These are phyloP conservation scores for Lysandra bellargus DNA, from an alignment of 2,888 invertebrate species.

Conservation along the genomic window DNA sequence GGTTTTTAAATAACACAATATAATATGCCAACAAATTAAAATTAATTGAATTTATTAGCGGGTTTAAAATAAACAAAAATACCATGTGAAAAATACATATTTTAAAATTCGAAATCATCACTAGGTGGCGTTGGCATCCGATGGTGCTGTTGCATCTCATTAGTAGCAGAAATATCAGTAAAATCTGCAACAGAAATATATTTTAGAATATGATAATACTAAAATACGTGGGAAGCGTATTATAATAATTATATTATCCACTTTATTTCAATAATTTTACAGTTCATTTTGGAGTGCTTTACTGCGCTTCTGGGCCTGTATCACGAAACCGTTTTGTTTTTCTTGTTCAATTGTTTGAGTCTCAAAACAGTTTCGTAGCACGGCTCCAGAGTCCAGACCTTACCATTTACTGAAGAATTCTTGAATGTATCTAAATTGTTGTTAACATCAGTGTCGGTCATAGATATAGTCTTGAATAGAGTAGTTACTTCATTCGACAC, in stretches of 20 bases:
- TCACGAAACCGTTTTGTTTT: no score
- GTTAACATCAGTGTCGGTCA: slow-evolving; percentile 5
- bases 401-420: not conserved
- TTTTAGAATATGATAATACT: no score
- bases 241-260: no score
- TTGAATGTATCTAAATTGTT: slow-evolving; percentile 17
- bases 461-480: not conserved
- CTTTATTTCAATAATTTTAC: no score
- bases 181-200: slow-evolving; percentile 3
- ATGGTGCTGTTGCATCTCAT: not conserved
- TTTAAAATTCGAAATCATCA: slow-evolving; percentile 64
- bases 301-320: not conserved
- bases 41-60: not conserved
- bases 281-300: no score
- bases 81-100: not conserved
- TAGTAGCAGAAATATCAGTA: not conserved
- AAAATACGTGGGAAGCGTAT: no score
- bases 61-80: not conserved
- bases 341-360: no score
- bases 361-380: no score
- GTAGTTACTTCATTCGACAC: not conserved
- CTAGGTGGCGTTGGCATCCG: slow-evolving; percentile 52
- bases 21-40: not conserved
- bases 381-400: no score
- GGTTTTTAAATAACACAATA: no score